These are phyloP conservation scores for Ciona savignyi DNA, from an alignment of 23 tunicate species.

Conservation along the genomic window DNA sequence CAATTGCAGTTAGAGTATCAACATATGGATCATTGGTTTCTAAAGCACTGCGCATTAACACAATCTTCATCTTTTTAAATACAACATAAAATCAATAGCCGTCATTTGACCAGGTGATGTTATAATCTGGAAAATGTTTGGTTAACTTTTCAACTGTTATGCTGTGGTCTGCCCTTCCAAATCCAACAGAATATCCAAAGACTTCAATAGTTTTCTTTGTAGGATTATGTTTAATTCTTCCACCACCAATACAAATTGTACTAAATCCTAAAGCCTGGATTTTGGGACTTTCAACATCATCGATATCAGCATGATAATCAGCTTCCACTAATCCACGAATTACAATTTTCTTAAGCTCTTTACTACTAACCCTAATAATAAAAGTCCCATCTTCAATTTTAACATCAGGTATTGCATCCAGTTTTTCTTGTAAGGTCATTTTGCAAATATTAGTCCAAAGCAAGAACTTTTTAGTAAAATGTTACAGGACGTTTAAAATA, in stretches of 20 bases:
- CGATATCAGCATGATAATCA: conserved; percentile 84
- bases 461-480: too few species aligned
- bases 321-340: conserved; percentile 70
- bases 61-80: conserved; percentile 22
- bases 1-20: conserved; percentile 13
- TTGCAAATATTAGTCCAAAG: too few species aligned
- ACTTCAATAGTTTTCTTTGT: conserved; percentile 36
- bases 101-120: conserved; percentile 65
- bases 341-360: conserved; percentile 35
- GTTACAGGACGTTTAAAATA: too few species aligned
- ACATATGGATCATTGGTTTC: conserved; percentile 26
- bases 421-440: conserved; percentile 28
- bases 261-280: conserved; percentile 64
- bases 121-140: conserved; percentile 56
- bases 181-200: conserved; percentile 94
- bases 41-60: conserved; percentile 16
- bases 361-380: conserved; percentile 35
- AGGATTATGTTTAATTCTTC: conserved; percentile 58
- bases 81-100: conserved; percentile 50
- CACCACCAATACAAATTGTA: conserved; percentile 70
- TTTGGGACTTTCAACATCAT: conserved; percentile 30
- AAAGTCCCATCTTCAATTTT: conserved; percentile 60
- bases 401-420: conserved; percentile 67
- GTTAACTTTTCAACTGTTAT: conserved; percentile 52
- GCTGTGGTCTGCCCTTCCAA: conserved; percentile 87